Percentiles rank a stretch among this genome's conserved stretches.
phyloP scores from a whole-genome alignment of 2,797 vertebrate species.

The Acanthiza pusilla region DNA sequence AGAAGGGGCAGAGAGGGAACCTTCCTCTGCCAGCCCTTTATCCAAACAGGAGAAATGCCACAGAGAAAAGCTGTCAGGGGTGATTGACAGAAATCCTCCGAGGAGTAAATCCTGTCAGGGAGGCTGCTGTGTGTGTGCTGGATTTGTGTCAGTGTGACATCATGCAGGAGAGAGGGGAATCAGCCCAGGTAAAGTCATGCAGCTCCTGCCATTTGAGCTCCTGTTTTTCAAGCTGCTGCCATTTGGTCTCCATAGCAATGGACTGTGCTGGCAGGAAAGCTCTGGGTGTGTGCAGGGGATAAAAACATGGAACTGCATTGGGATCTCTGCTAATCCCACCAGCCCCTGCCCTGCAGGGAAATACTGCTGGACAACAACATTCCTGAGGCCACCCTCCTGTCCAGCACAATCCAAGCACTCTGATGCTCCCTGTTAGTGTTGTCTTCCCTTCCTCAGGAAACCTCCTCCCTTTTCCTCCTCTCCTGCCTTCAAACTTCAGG shows the following conservation, averaged over 20 bases:
- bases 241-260: conserved; percentile 33
- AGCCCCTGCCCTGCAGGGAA: not conserved
- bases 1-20: not conserved
- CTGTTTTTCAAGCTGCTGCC: not conserved
- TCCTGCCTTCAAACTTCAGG: not conserved
- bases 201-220: not conserved
- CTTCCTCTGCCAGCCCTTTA: not conserved
- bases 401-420: not conserved
- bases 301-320: not conserved
- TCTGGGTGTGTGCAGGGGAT: not conserved
- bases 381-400: not conserved
- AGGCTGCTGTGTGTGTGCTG: not conserved
- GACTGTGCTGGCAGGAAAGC: not conserved
- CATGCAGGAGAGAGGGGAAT: not conserved
- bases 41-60: not conserved
- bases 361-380: not conserved
- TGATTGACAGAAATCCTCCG: not conserved
- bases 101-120: not conserved
- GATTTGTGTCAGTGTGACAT: not conserved
- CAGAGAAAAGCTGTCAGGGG: not conserved
- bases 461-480: not conserved
- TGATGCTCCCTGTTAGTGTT: not conserved
- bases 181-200: not conserved
- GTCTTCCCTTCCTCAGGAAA: not conserved
- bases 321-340: not conserved